Base-by-base conservation (phyloP, 2,797 vertebrate genomes). In the Euthynnus affinis region DNA sequence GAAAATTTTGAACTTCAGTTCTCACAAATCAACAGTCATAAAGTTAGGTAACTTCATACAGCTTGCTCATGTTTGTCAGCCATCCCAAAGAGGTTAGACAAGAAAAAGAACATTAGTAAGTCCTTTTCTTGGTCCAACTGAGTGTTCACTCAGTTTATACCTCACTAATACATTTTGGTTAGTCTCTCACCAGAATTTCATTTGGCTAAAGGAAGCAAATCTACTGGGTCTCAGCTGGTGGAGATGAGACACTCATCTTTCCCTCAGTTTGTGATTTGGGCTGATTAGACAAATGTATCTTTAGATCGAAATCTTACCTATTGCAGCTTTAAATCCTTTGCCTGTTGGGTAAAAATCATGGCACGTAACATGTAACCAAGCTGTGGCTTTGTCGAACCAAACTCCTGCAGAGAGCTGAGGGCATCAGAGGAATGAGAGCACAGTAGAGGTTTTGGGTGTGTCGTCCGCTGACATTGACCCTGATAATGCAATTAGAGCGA, bases 401-500 rank as follows among this genome's bases (percentile, higher is more conserved):
- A 66, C 64, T 55, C 42, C 9, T 37, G 78, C 12, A 22, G 73
- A 27, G 73, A 25, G 78, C 48, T 5, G 3, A 32, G 72, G 57
- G 66, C 46, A 52, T 37, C 61, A n/a, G 70, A 49, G 67, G 44
- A 25, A 51, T 27, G 69, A 32, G 60, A 57, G 32, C 66, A 15
- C 32, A 14, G 46, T 46, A 29, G 53, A 48, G 53, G 71, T 80
- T 76, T 69, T 82, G 71, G 71, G 57, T 44, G 80, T 81, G 87
- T 84, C n/a, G 20, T 57, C 87, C 25, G 52, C 83, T 86, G 74
- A 87, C 85, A 84, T 48, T 86, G 89, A 92, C 87, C 88, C 83
- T 51, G 67, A 63, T 90, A 89, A 93, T 91, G 80, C 90, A 93
- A 82, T 93, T 94, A 93, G 78, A 70, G 80, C 66, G 69, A 91